Evolutionary conservation across 2,113 vertebrate genomes (phyloP).

Genomic region (Bujurquina vittata): DNA sequence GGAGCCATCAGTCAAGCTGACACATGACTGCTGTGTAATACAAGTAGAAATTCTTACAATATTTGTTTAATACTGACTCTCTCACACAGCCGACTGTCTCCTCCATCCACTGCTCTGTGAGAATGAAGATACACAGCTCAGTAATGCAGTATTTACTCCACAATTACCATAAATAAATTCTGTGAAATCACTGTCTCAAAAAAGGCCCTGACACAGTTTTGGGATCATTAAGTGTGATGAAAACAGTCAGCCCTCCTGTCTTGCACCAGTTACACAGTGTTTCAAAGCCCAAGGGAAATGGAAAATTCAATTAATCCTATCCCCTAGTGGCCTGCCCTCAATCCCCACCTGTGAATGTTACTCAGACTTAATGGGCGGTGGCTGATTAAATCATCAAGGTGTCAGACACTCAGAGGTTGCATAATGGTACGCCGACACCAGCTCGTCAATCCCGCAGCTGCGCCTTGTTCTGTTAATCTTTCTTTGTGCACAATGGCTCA

Average conservation of each 20-base stretch:
- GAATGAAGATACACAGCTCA: constrained; percentile 13
- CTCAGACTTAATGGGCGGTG: not conserved
- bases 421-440: not conserved
- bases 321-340: constrained; percentile 44
- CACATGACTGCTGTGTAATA: constrained; percentile 50
- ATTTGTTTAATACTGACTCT: constrained; percentile 12
- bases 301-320: constrained; percentile 67
- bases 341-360: constrained; percentile 47
- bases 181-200: not conserved
- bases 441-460: not conserved
- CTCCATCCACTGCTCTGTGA: constrained; percentile 15
- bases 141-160: constrained; percentile 32
- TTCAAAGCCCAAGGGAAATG: constrained; percentile 46
- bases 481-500: not conserved
- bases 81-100: constrained; percentile 6
- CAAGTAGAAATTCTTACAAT: constrained; percentile 28
- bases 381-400: too few species aligned
- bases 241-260: not conserved
- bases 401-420: constrained; percentile 11
- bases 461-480: not conserved
- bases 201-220: constrained; percentile 2
- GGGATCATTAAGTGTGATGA: constrained; percentile 13
- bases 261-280: constrained; percentile 64
- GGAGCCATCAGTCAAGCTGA: constrained; percentile 64
- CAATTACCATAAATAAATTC: constrained; percentile 45